These are phyloP conservation scores for Hemitrygon akajei DNA, from an alignment of 2,797 vertebrate species.

Conservation along the genomic window DNA sequence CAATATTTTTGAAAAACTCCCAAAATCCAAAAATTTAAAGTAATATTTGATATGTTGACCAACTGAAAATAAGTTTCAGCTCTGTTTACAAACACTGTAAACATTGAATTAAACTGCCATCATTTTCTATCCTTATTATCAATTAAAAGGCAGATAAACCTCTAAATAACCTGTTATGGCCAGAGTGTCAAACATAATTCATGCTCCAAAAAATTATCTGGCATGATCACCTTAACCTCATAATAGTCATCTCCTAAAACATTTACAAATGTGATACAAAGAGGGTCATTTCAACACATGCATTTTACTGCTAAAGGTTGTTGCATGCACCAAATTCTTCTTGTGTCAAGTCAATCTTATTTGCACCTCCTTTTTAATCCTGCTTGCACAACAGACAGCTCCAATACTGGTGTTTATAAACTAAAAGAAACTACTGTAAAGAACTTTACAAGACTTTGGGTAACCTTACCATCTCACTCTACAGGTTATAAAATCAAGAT, in stretches of 20 bases:
- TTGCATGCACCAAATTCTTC: not conserved
- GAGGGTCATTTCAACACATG: not conserved
- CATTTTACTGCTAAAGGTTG: not conserved
- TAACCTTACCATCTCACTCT: not conserved
- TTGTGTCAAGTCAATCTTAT: not conserved
- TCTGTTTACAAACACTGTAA: not conserved
- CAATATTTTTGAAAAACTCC: not conserved
- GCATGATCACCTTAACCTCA: not conserved
- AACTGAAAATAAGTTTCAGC: not conserved
- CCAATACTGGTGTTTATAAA: not conserved
- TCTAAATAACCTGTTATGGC: not conserved
- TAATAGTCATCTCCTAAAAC: too few species aligned
- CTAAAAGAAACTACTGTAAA: not conserved
- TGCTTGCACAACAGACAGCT: not conserved
- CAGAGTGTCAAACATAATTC: not conserved
- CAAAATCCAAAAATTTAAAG: too few species aligned
- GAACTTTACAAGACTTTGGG: not conserved
- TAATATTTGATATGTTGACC: too few species aligned
- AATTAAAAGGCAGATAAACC: not conserved
- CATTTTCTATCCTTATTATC: not conserved
- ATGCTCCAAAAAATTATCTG: not conserved
- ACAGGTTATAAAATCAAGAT: not conserved
- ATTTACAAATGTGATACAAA: too few species aligned
- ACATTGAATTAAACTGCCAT: not conserved
- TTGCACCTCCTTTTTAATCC: not conserved